Evolutionary conservation across 2,113 vertebrate species (phyloP).

Genomic region (Tautogolabrus adspersus): DNA sequence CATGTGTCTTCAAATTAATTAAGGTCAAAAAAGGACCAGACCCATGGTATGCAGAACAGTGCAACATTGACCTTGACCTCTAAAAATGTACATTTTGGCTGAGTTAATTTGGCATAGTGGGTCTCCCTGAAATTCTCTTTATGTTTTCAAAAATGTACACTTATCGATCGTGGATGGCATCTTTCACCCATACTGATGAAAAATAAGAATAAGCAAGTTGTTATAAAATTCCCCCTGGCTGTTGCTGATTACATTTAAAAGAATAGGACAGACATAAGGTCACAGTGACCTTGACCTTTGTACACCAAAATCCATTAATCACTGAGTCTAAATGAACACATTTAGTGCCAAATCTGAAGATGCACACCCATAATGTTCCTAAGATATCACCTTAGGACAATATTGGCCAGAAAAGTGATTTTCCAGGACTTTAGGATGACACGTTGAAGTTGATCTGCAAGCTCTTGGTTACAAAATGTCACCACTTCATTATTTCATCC

Average conservation of each 20-base stretch:
- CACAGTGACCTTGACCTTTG: too few species aligned
- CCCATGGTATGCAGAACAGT: conserved; percentile 12
- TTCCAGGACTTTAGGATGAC: neutral
- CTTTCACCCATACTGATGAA: too few species aligned
- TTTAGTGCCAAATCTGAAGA: too few species aligned
- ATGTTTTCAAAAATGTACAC: neutral
- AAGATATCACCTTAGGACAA: too few species aligned
- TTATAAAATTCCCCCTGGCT: too few species aligned
- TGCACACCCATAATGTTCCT: too few species aligned
- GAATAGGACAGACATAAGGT: too few species aligned
- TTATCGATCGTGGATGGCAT: too few species aligned
- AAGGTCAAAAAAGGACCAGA: conserved; percentile 44
- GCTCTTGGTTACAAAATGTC: neutral
- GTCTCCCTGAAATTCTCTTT: neutral
- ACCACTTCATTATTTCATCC: neutral
- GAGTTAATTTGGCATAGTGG: neutral
- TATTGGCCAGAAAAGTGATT: neutral
- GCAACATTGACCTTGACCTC: conserved; percentile 4
- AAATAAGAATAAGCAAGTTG: too few species aligned
- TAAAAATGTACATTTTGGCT: neutral
- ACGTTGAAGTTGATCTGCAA: neutral
- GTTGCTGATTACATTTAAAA: too few species aligned
- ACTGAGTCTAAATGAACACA: too few species aligned
- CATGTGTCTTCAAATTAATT: conserved; percentile 31
- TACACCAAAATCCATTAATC: too few species aligned